Base-by-base conservation (phyloP, 1,140 invertebrate species). In the Hyphantria cunea region DNA sequence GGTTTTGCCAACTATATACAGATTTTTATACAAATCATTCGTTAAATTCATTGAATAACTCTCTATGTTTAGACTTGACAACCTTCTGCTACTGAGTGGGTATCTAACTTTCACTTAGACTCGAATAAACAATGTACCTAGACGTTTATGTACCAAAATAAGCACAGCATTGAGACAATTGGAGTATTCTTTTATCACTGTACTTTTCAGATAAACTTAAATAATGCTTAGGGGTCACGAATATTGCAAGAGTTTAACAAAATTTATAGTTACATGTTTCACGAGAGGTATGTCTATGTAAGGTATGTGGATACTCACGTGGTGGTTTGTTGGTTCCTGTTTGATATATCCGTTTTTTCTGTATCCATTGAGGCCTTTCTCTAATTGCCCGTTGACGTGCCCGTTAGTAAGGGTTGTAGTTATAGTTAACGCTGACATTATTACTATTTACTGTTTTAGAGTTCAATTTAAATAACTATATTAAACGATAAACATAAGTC, bases 341-440 rank as follows among this genome's bases (percentile, higher is more conserved):
- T 82, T 86, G 9, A 73, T 55, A 61, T 74, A 82, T 77, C 84
- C 85, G 68, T 87, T 89, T 68, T 84, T 87, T 59, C 82, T 84
- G 64, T 83, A 84, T 25, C 84, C 84, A 50, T 87, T 88, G 10
- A 84, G 47, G 32, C 70, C 64, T n/a, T 66, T 78, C 70, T 87
- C 83, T 60, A 86, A 14, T 66, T 82, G 83, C 9, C 80, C 82
- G 58, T 86, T 89, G 13, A 77, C 73, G 54, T 82, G 82, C 9
- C 81, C 87, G 52, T 86, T 86, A 5, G 78, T 84, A 31, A 87
- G 68, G n/a, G 82, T 86, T 10, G 84, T 86, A 9, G 85, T 87
- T 70, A 86, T 68, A n/a, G 84, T 88, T 55, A 86, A 50, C 32
- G 84, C 67, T 72, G 86, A 83, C 86, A 87, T 89, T 66, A 68